Percentiles rank a stretch among this genome's conserved stretches.
These are phyloP conservation scores for Holacanthus passer DNA, from an alignment of 2,113 vertebrate genomes.

Conservation along the genomic window DNA sequence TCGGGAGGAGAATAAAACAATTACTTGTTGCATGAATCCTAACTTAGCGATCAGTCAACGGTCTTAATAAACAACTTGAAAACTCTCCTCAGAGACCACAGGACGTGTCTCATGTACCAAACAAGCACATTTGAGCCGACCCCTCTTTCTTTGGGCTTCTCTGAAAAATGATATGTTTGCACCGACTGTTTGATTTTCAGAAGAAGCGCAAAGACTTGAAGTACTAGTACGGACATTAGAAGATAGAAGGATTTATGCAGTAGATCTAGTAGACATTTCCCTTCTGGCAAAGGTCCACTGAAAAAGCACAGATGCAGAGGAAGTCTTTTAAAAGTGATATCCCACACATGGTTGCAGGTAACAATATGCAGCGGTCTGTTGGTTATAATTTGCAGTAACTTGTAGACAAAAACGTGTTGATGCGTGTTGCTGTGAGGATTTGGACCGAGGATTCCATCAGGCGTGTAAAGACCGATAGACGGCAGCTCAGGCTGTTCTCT, in stretches of 20 bases:
- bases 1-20: not conserved
- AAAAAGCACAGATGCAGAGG: not conserved
- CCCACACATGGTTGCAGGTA: not conserved
- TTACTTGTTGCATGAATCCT: not conserved
- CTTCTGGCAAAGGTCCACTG: not conserved
- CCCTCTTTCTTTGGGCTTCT: not conserved
- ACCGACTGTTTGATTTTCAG: not conserved
- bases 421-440: constrained; percentile 2
- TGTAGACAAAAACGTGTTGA: constrained; percentile 27
- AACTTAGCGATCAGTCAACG: not conserved
- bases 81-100: not conserved
- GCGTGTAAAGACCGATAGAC: not conserved
- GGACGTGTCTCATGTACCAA: not conserved
- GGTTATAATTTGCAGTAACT: constrained; percentile 12
- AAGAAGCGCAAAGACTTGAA: not conserved
- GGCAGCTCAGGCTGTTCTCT: not conserved
- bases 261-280: not conserved
- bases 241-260: not conserved
- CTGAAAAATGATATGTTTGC: not conserved
- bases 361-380: not conserved
- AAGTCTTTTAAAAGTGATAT: not conserved
- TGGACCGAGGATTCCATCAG: not conserved
- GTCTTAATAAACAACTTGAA: constrained; percentile 4
- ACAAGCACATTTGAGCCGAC: not conserved
- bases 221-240: constrained; percentile 15